Evolutionary conservation across 2,888 invertebrate species (phyloP).

Genomic region (Melinopterus prodromus): DNA sequence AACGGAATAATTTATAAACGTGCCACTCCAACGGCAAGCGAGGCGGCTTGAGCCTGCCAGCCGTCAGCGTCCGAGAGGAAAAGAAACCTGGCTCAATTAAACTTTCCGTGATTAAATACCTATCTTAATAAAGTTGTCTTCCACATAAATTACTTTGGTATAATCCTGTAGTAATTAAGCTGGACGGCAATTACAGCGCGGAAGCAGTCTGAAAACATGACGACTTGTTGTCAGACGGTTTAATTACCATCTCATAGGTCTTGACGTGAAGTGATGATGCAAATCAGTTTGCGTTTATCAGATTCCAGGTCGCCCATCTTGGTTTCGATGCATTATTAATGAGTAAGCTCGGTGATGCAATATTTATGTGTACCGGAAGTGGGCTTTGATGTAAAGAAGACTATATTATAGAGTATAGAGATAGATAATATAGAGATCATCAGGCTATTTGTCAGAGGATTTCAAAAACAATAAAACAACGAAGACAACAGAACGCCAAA

Average conservation of each 20-base stretch:
- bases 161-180: background rate
- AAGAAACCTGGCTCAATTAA: background rate
- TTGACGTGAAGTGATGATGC: background rate
- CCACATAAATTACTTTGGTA: background rate
- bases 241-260: background rate
- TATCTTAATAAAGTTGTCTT: constrained; percentile 4
- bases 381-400: background rate
- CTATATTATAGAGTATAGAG: too few species aligned
- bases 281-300: background rate
- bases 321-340: constrained; percentile 4
- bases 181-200: constrained; percentile 4
- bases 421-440: too few species aligned
- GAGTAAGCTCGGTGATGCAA: background rate
- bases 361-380: background rate
- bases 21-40: background rate
- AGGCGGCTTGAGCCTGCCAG: background rate
- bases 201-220: background rate
- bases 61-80: background rate
- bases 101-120: background rate
- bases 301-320: background rate
- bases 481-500: too few species aligned
- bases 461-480: too few species aligned
- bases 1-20: background rate
- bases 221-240: background rate
- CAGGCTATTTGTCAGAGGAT: too few species aligned